These are phyloP conservation scores for Anolis sagrei DNA, from an alignment of 2,113 vertebrate species.

Conservation along the genomic window DNA sequence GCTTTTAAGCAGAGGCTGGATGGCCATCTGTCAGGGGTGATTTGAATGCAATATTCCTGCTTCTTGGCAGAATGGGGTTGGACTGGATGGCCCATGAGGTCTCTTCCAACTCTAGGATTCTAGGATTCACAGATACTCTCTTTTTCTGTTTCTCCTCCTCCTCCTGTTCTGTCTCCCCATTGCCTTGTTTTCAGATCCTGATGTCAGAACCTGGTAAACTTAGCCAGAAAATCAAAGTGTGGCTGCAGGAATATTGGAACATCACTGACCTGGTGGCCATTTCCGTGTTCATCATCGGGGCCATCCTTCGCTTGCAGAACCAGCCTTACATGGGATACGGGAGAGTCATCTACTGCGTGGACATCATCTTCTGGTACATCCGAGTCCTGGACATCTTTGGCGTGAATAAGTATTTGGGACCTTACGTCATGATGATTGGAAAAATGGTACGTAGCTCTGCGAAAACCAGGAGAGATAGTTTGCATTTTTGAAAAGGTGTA, in stretches of 20 bases:
- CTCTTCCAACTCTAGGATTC: too few species aligned
- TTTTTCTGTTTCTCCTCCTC: neutral
- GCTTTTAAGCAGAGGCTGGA: too few species aligned
- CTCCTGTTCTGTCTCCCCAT: conserved; percentile 1
- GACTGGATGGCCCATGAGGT: too few species aligned
- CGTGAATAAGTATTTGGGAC: conserved; percentile 98
- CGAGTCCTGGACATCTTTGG: conserved; percentile 98
- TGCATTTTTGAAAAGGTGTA: too few species aligned
- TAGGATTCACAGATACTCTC: neutral
- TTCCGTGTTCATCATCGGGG: conserved; percentile 88
- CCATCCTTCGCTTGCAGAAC: conserved; percentile 89
- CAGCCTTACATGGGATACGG: conserved; percentile 97
- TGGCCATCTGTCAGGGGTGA: too few species aligned
- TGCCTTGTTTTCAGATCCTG: conserved; percentile 83
- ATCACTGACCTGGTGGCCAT: conserved; percentile 96
- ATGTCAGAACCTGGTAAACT: conserved; percentile 99
- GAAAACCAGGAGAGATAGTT: neutral
- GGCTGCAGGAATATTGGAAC: conserved; percentile 99
- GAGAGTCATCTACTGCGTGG: conserved; percentile 96
- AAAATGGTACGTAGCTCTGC: conserved; percentile 88
- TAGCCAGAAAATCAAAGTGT: conserved; percentile 96
- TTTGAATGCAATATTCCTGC: too few species aligned
- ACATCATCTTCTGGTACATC: conserved; percentile 99
- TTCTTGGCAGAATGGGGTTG: too few species aligned
- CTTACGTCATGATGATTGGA: conserved; percentile 99